Evolutionary conservation across 2,888 invertebrate genomes (phyloP).

Genomic region (Euspilapteryx auroguttella): DNA sequence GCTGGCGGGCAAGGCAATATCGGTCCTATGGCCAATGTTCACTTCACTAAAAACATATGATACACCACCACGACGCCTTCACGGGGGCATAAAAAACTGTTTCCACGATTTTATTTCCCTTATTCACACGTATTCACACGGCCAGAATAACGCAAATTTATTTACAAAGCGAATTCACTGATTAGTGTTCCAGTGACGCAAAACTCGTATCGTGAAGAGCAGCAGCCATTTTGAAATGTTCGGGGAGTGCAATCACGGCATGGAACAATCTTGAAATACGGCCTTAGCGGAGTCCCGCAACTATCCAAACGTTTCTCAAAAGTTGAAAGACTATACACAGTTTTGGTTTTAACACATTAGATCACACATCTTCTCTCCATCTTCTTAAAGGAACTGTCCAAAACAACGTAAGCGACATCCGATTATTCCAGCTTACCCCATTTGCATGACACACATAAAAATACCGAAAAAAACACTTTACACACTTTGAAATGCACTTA

Average conservation of each 20-base stretch:
- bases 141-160: conserved; percentile 37
- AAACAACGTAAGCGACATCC: conserved; percentile 62
- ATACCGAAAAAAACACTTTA: conserved; percentile 58
- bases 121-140: conserved; percentile 39
- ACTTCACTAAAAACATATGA: conserved; percentile 59
- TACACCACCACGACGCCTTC: conserved; percentile 44
- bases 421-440: conserved; percentile 69
- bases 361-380: conserved; percentile 50
- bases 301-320: conserved; percentile 23
- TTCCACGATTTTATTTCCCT: conserved; percentile 28
- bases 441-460: conserved; percentile 76
- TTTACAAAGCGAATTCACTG: conserved; percentile 43
- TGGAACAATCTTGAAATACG: conserved; percentile 55
- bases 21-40: conserved; percentile 55
- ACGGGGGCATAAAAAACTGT: conserved; percentile 27
- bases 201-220: conserved; percentile 63
- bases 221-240: conserved; percentile 65
- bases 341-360: conserved; percentile 46
- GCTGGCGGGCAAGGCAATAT: conserved; percentile 55
- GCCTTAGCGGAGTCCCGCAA: conserved; percentile 26
- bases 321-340: conserved; percentile 36
- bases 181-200: conserved; percentile 63
- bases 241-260: conserved; percentile 61
- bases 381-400: conserved; percentile 55
- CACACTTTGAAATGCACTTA: conserved; percentile 58